A percentile compares a stretch with the other conserved stretches of the same genome.
Evolutionary conservation across 2,888 invertebrate genomes (phyloP).

Genomic region (Sclerodermus sp.): DNA sequence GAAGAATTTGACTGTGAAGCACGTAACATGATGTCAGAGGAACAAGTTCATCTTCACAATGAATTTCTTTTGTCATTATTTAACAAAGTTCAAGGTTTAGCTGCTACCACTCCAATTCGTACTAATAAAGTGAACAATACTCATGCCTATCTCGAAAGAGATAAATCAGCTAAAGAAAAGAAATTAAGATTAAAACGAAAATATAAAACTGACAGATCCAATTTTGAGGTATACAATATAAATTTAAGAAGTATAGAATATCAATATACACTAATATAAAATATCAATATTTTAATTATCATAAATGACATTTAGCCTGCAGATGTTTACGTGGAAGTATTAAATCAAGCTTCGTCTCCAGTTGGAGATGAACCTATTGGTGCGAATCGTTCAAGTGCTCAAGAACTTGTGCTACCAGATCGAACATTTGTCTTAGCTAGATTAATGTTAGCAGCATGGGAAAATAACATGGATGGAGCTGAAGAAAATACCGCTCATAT

Average conservation of each 20-base stretch:
- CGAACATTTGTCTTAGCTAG: conserved; percentile 80
- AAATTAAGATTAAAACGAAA: conserved; percentile 54
- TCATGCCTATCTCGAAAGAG: conserved; percentile 56
- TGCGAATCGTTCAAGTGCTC: conserved; percentile 64
- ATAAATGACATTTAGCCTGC: conserved; percentile 52
- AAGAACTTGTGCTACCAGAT: conserved; percentile 84
- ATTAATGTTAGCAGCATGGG: conserved; percentile 86
- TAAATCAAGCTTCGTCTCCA: conserved; percentile 51
- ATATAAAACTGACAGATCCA: conserved; percentile 55
- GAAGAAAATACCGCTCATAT: conserved; percentile 81
- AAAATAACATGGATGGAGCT: conserved; percentile 81
- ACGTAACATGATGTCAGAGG: conserved; percentile 70
- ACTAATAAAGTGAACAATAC: conserved; percentile 27
- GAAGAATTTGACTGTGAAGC: conserved; percentile 83
- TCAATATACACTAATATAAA: background rate
- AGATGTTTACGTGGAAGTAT: conserved; percentile 53
- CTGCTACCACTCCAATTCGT: conserved; percentile 51
- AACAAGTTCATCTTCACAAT: conserved; percentile 82
- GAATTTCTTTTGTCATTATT: conserved; percentile 79
- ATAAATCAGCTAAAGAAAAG: conserved; percentile 50
- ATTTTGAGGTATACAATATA: conserved; percentile 56
- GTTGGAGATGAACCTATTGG: conserved; percentile 56
- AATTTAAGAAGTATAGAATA: background rate
- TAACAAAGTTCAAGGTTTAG: conserved; percentile 68
- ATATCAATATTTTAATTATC: conserved; percentile 4